Base-by-base conservation (phyloP, 2,113 vertebrate species). In the Corapipo altera region DNA sequence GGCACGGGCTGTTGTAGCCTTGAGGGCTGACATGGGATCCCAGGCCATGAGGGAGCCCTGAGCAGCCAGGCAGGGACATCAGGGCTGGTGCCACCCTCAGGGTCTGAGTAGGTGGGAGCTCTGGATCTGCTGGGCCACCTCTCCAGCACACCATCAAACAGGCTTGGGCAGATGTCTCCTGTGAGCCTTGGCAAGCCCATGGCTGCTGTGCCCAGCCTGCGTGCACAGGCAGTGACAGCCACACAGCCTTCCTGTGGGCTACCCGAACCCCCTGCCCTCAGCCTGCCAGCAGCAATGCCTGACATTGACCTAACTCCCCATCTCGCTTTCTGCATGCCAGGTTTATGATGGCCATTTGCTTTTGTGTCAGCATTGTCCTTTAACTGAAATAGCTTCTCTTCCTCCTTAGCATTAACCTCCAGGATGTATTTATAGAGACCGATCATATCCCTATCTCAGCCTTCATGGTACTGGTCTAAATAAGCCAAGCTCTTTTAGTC, bases 331-430 rank as follows among this genome's bases (percentile, higher is more conserved):
- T 85, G 43, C 77, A 5, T 43, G 85, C 52, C 69, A 23, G 27
- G 39, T 87, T 91, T 82, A 77, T 64, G 89, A 89, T 91, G 72
- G 75, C 79, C 35, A 5, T 70, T 94, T 83, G 64, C 44, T 85
- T 96, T 95, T 88, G 77, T 95, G 96, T 93, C 94, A 96, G 87
- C 91, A 85, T 95, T 89, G 95, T 97, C 94, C 94, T 94, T 92
- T 95, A 92, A 95, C 94, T 94, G 85, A 95, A 96, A 96, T 96
- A 96, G 81, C 96, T 94, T 74, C 87, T 97, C 92, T 97, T 95
- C 94, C 89, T 96, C 94, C 95, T 96, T 88, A 96, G 93, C 73
- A 5, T 91, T 95, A 97, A 78, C 91, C 94, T 89, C 95, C 66
- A 87, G 87, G 70, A 91, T 95, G 81, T 96, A 97, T 97, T 96